A percentile compares a stretch with the other conserved stretches of the same genome.
These are phyloP conservation scores for Colostygia pectinataria DNA, from an alignment of 2,888 invertebrate genomes.

Conservation along the genomic window DNA sequence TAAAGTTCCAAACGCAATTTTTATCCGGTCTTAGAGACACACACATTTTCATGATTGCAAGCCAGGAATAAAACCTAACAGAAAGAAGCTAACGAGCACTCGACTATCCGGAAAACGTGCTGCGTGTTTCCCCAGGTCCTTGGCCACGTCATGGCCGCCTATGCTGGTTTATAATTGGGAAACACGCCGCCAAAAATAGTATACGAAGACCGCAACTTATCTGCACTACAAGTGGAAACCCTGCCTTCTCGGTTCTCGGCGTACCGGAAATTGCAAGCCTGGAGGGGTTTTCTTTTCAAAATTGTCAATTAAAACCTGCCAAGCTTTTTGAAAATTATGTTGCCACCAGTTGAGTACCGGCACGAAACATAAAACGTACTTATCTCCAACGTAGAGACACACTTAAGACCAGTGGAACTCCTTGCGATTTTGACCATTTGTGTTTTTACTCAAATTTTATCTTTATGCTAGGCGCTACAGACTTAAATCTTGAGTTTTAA, in stretches of 20 bases:
- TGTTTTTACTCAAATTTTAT: too few relatives aligned
- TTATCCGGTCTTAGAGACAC: too few relatives aligned
- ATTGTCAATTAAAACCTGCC: constrained; percentile 27
- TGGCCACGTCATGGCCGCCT: constrained; percentile 16
- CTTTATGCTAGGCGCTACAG: too few relatives aligned
- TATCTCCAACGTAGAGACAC: too few relatives aligned
- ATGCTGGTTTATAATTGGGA: constrained; percentile 23
- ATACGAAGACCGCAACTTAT: constrained; percentile 23
- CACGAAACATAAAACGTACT: too few relatives aligned
- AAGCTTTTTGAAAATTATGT: constrained; percentile 6
- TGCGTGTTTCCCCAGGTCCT: constrained; percentile 12
- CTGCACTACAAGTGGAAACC: constrained; percentile 23
- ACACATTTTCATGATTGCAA: neutral
- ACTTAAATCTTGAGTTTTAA: too few relatives aligned
- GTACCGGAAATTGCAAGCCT: constrained; percentile 26
- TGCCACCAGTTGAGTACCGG: neutral
- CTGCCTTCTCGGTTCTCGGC: constrained; percentile 17
- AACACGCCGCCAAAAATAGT: constrained; percentile 27
- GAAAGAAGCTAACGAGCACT: constrained; percentile 11
- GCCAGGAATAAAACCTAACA: neutral
- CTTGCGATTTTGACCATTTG: too few relatives aligned
- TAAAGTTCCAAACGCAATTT: too few relatives aligned
- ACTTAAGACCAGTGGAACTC: too few relatives aligned
- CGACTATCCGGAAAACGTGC: constrained; percentile 1
- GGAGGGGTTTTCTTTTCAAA: constrained; percentile 25